Base-by-base conservation (phyloP, 1,140 invertebrate genomes). In the Drosophila tsacasi region DNA sequence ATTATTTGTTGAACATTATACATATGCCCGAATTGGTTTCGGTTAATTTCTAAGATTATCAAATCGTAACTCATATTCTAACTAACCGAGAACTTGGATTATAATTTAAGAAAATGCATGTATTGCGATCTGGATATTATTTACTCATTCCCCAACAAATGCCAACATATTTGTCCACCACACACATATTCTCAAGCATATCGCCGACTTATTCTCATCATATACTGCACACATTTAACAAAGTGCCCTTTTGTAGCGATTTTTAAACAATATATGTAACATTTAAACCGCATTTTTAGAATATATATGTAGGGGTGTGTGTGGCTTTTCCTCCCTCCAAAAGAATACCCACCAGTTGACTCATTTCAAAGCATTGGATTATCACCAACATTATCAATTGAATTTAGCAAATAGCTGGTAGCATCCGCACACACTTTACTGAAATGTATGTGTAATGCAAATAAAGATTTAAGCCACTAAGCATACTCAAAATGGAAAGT, bases 221-320 rank as follows among this genome's bases (percentile, higher is more conserved):
- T 17, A 23, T 23, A 55, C 21, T 55, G 32, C 52, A 57, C n/a
- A 39, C 35, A 50, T 59, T 40, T 58, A 10, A 63, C 54, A 77
- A 77, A 82, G 79, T 77, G 79, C 46, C 79, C 79, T 83, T 57
- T 57, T 61, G 44, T 25, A 78, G 52, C 37, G 54, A 71, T 58
- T 64, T 79, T 77, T 57, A 40, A 32, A 57, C 60, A 39, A 64
- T 81, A 32, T 60, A 21, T 72, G 44, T 46, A 59, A 44, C 23
- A 64, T 17, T 47, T 67, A 37, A 69, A 23, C 55, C 50, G 46
- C 58, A 60, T 81, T 78, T 66, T 37, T n/a, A 30, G 32, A 65
- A 58, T 78, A 32, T 55, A 30, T 37, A 55, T 52, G 49, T 65
- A 35, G 54, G 59, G 13, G 37, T 59, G 37, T 59, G 60, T 67